Evolutionary conservation across 2,797 vertebrate genomes (phyloP).

Genomic region (Pantherophis vulpinus): DNA sequence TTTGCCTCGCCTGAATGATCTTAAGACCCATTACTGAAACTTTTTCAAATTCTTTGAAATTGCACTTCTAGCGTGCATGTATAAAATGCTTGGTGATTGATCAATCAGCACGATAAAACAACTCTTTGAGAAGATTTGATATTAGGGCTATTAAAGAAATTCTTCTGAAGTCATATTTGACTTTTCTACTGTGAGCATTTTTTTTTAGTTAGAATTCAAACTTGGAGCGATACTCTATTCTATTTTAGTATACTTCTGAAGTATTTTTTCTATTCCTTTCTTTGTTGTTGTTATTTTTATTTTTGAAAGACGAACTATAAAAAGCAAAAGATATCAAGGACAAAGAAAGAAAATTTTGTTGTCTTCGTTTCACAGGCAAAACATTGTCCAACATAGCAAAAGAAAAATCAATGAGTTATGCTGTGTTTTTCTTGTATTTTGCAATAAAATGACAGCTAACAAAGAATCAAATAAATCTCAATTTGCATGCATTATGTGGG

Average conservation of each 20-base stretch:
- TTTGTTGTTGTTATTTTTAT: not conserved
- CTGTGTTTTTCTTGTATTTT: not conserved
- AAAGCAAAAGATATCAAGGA: not conserved
- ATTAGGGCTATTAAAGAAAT: not conserved
- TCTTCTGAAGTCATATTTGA: not conserved
- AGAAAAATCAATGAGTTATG: not conserved
- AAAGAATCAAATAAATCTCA: not conserved
- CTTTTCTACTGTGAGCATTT: not conserved
- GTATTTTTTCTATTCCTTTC: constrained; percentile 27
- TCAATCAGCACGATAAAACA: not conserved
- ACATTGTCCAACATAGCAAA: not conserved
- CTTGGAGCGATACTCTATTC: constrained; percentile 13
- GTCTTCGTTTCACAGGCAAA: not conserved
- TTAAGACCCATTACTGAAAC: constrained; percentile 37
- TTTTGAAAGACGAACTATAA: not conserved
- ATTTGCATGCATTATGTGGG: not conserved
- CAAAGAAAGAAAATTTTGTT: not conserved
- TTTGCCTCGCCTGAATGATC: constrained; percentile 28
- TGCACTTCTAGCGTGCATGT: constrained; percentile 25
- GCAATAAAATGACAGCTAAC: not conserved
- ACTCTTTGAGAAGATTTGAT: not conserved
- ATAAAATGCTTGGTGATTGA: constrained; percentile 15
- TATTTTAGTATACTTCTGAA: constrained; percentile 37
- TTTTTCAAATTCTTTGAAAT: constrained; percentile 49
- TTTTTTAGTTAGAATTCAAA: constrained; percentile 40